Percentiles rank a stretch among this genome's conserved stretches.
phyloP scores from a whole-genome alignment of 2,888 invertebrate genomes.

The Drosophila neutralis region DNA sequence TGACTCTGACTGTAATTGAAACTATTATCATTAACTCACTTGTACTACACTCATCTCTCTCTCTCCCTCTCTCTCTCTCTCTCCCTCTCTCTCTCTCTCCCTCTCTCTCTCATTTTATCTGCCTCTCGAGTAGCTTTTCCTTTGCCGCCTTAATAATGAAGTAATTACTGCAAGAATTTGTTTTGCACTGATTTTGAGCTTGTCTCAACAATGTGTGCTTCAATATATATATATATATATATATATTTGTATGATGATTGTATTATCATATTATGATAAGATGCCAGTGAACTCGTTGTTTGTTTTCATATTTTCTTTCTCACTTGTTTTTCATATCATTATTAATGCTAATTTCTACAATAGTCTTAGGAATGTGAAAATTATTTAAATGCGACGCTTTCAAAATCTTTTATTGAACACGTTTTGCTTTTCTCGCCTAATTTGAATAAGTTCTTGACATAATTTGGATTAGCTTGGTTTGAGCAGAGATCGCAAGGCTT shows the following conservation, averaged over 20 bases:
- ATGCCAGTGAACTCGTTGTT: slow-evolving; percentile 65
- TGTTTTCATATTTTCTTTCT: slow-evolving; percentile 9
- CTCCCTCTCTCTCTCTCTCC: too few relatives aligned
- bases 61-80: background rate
- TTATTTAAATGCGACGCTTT: slow-evolving; percentile 60
- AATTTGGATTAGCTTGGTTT: background rate
- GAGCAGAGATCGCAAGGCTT: background rate
- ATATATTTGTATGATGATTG: background rate
- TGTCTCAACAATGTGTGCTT: slow-evolving; percentile 34
- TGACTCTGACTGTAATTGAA: slow-evolving; percentile 64
- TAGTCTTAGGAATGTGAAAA: slow-evolving; percentile 55
- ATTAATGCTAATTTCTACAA: slow-evolving; percentile 59
- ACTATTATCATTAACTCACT: slow-evolving; percentile 74
- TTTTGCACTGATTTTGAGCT: slow-evolving; percentile 56
- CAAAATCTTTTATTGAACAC: slow-evolving; percentile 3
- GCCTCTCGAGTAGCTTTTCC: slow-evolving; percentile 33
- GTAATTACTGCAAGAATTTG: slow-evolving; percentile 69
- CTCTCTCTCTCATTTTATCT: background rate
- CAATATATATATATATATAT: background rate
- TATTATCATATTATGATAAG: slow-evolving; percentile 51
- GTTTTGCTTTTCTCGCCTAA: background rate
- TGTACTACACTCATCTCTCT: slow-evolving; percentile 41
- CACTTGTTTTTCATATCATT: slow-evolving; percentile 25
- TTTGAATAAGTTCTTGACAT: background rate
- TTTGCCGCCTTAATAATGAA: slow-evolving; percentile 75